phyloP scores from a whole-genome alignment of 2,797 vertebrate species.

The Gephyroberyx darwinii region DNA sequence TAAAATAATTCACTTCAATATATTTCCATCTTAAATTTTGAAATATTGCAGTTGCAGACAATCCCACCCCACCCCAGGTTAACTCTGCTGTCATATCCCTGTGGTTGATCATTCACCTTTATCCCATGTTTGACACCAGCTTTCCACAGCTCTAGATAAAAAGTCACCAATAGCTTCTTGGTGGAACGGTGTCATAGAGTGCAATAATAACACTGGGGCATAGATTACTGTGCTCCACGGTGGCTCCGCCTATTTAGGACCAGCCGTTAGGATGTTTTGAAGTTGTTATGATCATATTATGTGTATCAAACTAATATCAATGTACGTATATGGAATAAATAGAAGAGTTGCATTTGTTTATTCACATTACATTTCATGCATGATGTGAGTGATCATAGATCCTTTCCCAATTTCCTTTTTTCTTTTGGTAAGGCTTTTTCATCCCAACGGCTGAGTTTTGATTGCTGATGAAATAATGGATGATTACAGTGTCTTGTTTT shows the following conservation, averaged over 20 bases:
- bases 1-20: not conserved
- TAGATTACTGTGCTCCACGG: not conserved
- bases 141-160: conserved; percentile 67
- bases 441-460: conserved; percentile 27
- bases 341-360: no score
- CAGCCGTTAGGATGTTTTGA: no score
- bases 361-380: not conserved
- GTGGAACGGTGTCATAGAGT: conserved; percentile 43
- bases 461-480: conserved; percentile 57
- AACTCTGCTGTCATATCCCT: conserved; percentile 31
- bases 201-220: conserved; percentile 14
- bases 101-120: conserved; percentile 70
- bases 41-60: no score
- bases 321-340: no score
- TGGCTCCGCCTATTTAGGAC: not conserved
- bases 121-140: conserved; percentile 57
- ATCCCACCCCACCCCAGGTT: conserved; percentile 4
- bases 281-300: no score
- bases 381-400: not conserved
- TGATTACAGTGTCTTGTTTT: conserved; percentile 58
- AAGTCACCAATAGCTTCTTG: conserved; percentile 34
- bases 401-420: not conserved
- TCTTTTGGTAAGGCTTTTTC: no score
- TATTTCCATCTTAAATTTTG: not conserved
- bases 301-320: no score